phyloP scores from a whole-genome alignment of 2,888 invertebrate genomes.

The Andrena fulva region DNA sequence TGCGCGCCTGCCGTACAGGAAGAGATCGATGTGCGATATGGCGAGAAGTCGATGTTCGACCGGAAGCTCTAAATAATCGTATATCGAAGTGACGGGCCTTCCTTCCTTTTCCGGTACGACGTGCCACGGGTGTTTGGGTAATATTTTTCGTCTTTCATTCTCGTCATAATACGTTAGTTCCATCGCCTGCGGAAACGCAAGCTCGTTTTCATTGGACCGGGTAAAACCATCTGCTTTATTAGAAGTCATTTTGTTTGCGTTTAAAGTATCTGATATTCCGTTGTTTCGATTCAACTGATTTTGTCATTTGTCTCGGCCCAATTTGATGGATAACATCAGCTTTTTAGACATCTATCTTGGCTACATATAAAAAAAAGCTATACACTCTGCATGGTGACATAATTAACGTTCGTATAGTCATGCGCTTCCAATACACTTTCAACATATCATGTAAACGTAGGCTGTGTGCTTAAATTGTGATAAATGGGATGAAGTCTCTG shows the following conservation, averaged over 20 bases:
- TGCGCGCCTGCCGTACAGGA: slow-evolving; percentile 27
- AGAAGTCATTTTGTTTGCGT: slow-evolving; percentile 34
- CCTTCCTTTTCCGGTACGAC: slow-evolving; percentile 81
- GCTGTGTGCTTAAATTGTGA: slow-evolving; percentile 22
- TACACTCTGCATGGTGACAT: slow-evolving; percentile 61
- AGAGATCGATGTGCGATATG: slow-evolving; percentile 40
- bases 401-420: slow-evolving; percentile 39
- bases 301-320: slow-evolving; percentile 45
- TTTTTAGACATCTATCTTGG: slow-evolving; percentile 44
- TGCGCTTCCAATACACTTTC: not conserved
- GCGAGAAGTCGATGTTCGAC: slow-evolving; percentile 53
- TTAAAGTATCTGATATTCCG: slow-evolving; percentile 29
- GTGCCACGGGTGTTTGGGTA: slow-evolving; percentile 79
- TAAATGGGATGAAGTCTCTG: slow-evolving; percentile 50
- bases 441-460: slow-evolving; percentile 10
- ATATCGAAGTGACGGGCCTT: slow-evolving; percentile 66
- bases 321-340: slow-evolving; percentile 67
- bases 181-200: slow-evolving; percentile 65
- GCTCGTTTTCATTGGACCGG: slow-evolving; percentile 70
- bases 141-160: slow-evolving; percentile 83
- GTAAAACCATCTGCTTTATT: slow-evolving; percentile 60
- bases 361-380: slow-evolving; percentile 41
- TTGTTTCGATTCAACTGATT: slow-evolving; percentile 32
- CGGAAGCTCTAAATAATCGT: slow-evolving; percentile 66
- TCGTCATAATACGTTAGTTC: slow-evolving; percentile 73